phyloP scores from a whole-genome alignment of 35 echinoderm and acorn worm genomes.

The Strongylocentrotus purpuratus region DNA sequence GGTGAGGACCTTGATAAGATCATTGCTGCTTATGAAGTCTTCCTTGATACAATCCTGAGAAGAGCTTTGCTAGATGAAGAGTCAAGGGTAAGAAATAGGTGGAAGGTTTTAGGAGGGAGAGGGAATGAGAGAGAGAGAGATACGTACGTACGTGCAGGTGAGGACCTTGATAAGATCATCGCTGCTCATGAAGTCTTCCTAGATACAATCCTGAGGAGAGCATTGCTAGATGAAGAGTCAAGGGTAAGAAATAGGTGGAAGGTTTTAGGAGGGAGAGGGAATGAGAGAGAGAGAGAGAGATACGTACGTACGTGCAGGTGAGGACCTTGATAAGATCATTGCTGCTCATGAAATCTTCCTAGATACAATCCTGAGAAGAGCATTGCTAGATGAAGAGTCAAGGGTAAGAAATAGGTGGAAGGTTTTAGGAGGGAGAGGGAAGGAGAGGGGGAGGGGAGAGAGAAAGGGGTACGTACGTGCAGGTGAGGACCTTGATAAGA shows the following conservation, averaged over 20 bases:
- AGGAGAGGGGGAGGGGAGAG: background rate
- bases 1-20: conserved; percentile 95
- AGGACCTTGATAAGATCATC: conserved; percentile 93
- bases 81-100: conserved; percentile 69
- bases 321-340: conserved; percentile 94
- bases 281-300: background rate
- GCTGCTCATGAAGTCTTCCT: conserved; percentile 94
- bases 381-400: conserved; percentile 78
- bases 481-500: conserved; percentile 78
- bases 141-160: no score
- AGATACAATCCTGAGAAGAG: conserved; percentile 88
- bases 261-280: background rate
- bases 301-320: no score
- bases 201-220: conserved; percentile 88
- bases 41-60: conserved; percentile 91
- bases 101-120: no score
- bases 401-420: conserved; percentile 48
- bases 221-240: conserved; percentile 79
- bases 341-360: conserved; percentile 94
- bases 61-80: conserved; percentile 77
- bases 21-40: conserved; percentile 92
- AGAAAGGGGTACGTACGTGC: no score
- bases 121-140: background rate
- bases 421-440: no score
- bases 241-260: conserved; percentile 52